phyloP scores from a whole-genome alignment of 2,888 invertebrate genomes.

The Folsomia candida region DNA sequence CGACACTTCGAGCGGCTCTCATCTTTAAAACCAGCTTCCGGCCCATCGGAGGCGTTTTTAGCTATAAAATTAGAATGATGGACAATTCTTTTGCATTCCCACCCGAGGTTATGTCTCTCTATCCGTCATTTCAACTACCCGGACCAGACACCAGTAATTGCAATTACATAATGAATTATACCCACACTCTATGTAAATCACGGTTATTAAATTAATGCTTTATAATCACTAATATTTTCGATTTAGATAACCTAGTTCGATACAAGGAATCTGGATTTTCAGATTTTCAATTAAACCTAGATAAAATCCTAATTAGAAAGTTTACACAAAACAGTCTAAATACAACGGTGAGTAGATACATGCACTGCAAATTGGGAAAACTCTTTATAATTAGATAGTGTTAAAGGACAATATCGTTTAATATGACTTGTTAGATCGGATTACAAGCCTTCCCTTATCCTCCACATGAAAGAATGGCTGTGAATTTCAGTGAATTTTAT shows the following conservation, averaged over 20 bases:
- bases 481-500: slow-evolving; percentile 52
- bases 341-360: slow-evolving; percentile 17
- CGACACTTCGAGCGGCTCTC: slow-evolving; percentile 37
- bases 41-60: slow-evolving; percentile 8
- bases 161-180: too few species aligned
- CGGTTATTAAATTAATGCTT: too few species aligned
- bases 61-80: slow-evolving; percentile 48
- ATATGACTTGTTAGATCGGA: slow-evolving; percentile 51
- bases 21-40: slow-evolving; percentile 42
- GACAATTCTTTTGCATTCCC: slow-evolving; percentile 29
- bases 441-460: slow-evolving; percentile 63
- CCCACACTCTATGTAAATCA: too few species aligned
- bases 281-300: slow-evolving; percentile 47
- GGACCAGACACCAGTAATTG: slow-evolving; percentile 39
- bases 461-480: slow-evolving; percentile 52
- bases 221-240: too few species aligned
- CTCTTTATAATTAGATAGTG: too few species aligned
- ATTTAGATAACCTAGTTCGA: slow-evolving; percentile 20
- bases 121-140: slow-evolving; percentile 46
- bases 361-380: background rate
- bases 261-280: slow-evolving; percentile 48
- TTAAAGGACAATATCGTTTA: background rate
- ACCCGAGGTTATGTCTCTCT: slow-evolving; percentile 23
- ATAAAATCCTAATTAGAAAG: slow-evolving; percentile 42
- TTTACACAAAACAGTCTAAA: slow-evolving; percentile 21